Conservation (phyloP, 2,113 vertebrate species). For the Callithrix jacchus region DNA sequence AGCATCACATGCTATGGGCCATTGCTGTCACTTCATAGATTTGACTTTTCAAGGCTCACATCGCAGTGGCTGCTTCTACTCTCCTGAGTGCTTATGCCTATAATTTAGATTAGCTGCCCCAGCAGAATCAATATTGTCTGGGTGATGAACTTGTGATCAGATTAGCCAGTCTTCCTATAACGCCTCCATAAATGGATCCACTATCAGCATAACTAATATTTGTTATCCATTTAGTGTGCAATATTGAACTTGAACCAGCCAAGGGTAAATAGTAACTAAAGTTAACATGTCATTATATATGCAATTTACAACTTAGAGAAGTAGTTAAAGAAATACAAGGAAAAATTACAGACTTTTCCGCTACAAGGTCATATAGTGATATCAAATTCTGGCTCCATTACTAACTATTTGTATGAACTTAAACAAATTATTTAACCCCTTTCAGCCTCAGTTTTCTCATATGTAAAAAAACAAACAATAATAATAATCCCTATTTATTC, state of each 20-base stretch:
- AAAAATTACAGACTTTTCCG: neutral
- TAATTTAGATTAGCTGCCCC: slow-evolving; percentile 62
- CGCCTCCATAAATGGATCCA: neutral
- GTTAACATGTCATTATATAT: slow-evolving; percentile 13
- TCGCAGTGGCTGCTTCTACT: neutral
- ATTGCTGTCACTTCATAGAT: slow-evolving; percentile 66
- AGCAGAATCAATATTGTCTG: neutral
- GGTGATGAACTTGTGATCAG: slow-evolving; percentile 31
- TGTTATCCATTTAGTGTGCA: neutral
- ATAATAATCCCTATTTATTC: neutral
- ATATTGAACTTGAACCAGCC: slow-evolving; percentile 11
- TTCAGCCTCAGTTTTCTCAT: neutral
- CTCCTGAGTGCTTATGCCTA: slow-evolving; percentile 23
- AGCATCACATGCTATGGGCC: slow-evolving; percentile 26
- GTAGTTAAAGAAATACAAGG: neutral
- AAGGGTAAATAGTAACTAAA: slow-evolving; percentile 36
- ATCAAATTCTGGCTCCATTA: neutral
- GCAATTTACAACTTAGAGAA: slow-evolving; percentile 12
- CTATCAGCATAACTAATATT: neutral
- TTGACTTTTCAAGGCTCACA: slow-evolving; percentile 66
- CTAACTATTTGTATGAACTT: neutral
- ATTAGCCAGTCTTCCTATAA: slow-evolving; percentile 26
- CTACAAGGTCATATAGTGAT: neutral
- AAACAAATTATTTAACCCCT: neutral
- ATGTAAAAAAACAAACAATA: neutral